A percentile compares a stretch with the other conserved stretches of the same genome.
phyloP scores from a whole-genome alignment of 2,888 invertebrate species.

The Acrobasis consociella region DNA sequence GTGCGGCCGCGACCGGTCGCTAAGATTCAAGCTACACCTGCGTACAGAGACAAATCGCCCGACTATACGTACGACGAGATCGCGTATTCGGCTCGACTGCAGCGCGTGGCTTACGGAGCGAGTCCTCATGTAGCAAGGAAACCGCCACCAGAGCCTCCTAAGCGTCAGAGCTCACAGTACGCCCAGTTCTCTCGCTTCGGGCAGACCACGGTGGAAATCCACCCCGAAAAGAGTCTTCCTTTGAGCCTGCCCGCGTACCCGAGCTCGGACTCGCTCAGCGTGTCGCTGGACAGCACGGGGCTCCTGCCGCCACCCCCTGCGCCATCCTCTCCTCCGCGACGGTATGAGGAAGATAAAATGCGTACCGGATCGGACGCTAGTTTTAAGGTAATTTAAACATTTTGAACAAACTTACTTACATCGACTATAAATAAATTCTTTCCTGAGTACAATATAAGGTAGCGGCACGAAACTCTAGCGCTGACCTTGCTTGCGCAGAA shows the following conservation, averaged over 20 bases:
- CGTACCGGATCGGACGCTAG: conserved; percentile 92
- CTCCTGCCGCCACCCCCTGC: conserved; percentile 86
- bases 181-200: conserved; percentile 77
- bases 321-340: conserved; percentile 84
- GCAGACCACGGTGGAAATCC: conserved; percentile 85
- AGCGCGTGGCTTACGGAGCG: conserved; percentile 83
- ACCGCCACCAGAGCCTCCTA: conserved; percentile 91
- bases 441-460: too few species aligned
- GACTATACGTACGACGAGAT: conserved; percentile 78
- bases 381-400: conserved; percentile 87
- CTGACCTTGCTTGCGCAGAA: too few species aligned
- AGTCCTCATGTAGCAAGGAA: conserved; percentile 90
- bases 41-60: conserved; percentile 68
- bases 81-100: conserved; percentile 72
- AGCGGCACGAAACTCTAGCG: too few species aligned
- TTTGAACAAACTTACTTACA: background rate
- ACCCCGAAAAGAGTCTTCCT: conserved; percentile 82
- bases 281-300: conserved; percentile 85
- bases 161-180: conserved; percentile 85
- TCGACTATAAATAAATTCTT: too few species aligned
- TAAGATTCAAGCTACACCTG: conserved; percentile 85
- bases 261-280: conserved; percentile 85
- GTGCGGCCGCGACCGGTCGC: conserved; percentile 92
- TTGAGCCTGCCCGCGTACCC: conserved; percentile 85
- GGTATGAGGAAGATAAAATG: conserved; percentile 71